Percentiles rank a stretch among this genome's conserved stretches.
These are phyloP conservation scores for Bhutanitis thaidina DNA, from an alignment of 2,888 invertebrate species.

Conservation along the genomic window DNA sequence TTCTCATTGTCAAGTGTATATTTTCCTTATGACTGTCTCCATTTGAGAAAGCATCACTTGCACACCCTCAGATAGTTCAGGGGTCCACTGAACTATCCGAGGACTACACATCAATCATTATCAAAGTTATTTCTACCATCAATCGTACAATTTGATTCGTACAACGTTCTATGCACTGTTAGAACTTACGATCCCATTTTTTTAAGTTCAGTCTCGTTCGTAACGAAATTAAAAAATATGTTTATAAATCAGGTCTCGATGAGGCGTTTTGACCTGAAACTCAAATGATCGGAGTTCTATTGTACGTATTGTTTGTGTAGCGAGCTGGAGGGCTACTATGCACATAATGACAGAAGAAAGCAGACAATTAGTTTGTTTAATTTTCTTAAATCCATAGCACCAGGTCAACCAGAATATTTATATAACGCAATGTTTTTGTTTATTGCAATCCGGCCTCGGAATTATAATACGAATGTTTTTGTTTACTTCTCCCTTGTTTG, in stretches of 20 bases:
- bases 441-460: conserved; percentile 5
- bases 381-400: conserved; percentile 8
- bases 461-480: conserved; percentile 9
- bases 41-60: too few species aligned
- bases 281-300: conserved; percentile 1
- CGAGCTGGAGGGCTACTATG: not conserved
- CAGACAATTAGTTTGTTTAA: conserved; percentile 8
- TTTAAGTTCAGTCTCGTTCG: too few species aligned
- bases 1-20: too few species aligned
- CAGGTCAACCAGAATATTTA: conserved; percentile 1
- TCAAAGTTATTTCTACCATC: too few species aligned
- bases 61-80: too few species aligned
- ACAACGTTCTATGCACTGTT: too few species aligned
- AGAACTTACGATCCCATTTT: too few species aligned
- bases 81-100: too few species aligned
- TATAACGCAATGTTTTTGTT: conserved; percentile 10
- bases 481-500: conserved; percentile 2
- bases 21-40: too few species aligned
- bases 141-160: too few species aligned
- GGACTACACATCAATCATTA: too few species aligned
- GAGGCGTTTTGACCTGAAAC: not conserved
- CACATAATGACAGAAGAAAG: not conserved
- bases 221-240: too few species aligned
- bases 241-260: not conserved
- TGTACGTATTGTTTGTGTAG: not conserved